phyloP scores from a whole-genome alignment of 2,888 invertebrate genomes.

The Tetranychus piercei region DNA sequence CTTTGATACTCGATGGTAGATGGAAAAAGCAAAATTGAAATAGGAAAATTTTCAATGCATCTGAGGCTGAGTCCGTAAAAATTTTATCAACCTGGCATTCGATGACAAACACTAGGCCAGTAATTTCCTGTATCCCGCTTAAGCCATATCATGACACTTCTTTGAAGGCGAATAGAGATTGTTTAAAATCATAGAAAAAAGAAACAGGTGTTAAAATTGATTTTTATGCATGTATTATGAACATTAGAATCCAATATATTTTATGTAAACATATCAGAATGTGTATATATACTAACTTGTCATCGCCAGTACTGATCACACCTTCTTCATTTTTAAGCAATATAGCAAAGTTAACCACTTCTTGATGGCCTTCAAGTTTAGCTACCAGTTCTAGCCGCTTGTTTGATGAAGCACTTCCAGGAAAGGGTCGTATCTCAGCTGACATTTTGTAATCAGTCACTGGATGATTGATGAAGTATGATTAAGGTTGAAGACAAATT shows the following conservation, averaged over 20 bases:
- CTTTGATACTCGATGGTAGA: not conserved
- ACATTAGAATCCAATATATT: slow-evolving; percentile 19
- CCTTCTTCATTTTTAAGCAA: slow-evolving; percentile 87
- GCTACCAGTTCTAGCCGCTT: slow-evolving; percentile 47
- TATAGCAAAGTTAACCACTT: slow-evolving; percentile 77
- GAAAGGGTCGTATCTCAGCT: slow-evolving; percentile 33
- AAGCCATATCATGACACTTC: slow-evolving; percentile 87
- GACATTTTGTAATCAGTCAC: slow-evolving; percentile 30
- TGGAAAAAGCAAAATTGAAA: not conserved
- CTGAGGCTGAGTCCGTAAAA: not conserved
- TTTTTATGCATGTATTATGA: no score
- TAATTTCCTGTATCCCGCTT: slow-evolving; percentile 94
- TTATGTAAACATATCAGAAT: not conserved
- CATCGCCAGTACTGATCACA: slow-evolving; percentile 88
- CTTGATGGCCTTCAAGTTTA: slow-evolving; percentile 77
- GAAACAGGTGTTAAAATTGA: no score
- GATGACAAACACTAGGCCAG: slow-evolving; percentile 95
- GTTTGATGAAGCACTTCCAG: slow-evolving; percentile 27
- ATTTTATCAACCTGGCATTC: slow-evolving; percentile 46
- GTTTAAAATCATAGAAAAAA: not conserved
- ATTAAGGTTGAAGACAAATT: not conserved
- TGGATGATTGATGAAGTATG: not conserved
- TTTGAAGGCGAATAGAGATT: slow-evolving; percentile 32
- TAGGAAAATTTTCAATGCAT: not conserved
- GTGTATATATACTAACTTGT: slow-evolving; percentile 49